Conservation (phyloP, 2,888 invertebrate species). For the Teleogryllus oceanicus region DNA sequence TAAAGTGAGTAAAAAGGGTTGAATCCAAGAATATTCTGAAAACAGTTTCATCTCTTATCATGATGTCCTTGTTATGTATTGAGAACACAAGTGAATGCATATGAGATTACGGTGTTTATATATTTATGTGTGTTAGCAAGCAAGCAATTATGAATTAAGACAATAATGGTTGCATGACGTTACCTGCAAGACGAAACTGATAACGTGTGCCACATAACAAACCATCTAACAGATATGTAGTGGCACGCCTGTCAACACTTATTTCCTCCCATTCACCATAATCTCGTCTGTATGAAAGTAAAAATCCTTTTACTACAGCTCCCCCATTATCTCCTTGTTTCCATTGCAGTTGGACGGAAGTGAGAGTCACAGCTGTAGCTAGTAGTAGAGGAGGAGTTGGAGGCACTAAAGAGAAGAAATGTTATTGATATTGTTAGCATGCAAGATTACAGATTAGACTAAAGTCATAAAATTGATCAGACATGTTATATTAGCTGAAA, state of each 20-base stretch:
- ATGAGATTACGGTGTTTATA: background rate
- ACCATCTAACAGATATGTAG: constrained; percentile 46
- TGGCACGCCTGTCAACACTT: constrained; percentile 50
- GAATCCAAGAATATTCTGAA: too few species aligned
- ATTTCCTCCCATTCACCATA: constrained; percentile 57
- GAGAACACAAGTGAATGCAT: background rate
- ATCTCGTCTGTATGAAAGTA: constrained; percentile 53
- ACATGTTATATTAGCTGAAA: too few species aligned
- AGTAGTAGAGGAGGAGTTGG: constrained; percentile 56
- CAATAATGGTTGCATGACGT: background rate
- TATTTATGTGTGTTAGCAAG: too few species aligned
- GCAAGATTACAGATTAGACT: constrained; percentile 24
- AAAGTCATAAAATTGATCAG: too few species aligned
- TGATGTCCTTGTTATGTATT: too few species aligned
- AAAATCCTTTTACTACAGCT: constrained; percentile 54
- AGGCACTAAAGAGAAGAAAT: constrained; percentile 50
- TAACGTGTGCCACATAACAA: constrained; percentile 48
- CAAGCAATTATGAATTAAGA: background rate
- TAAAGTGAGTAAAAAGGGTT: too few species aligned
- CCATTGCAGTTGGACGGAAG: constrained; percentile 56
- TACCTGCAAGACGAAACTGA: constrained; percentile 46
- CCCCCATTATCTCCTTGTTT: constrained; percentile 55
- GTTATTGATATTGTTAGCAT: constrained; percentile 32
- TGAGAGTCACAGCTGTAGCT: constrained; percentile 52
- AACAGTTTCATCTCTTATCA: too few species aligned